Percentiles rank a stretch among this genome's conserved stretches.
phyloP scores from a whole-genome alignment of 2,797 vertebrate genomes.

The Chelon auratus region DNA sequence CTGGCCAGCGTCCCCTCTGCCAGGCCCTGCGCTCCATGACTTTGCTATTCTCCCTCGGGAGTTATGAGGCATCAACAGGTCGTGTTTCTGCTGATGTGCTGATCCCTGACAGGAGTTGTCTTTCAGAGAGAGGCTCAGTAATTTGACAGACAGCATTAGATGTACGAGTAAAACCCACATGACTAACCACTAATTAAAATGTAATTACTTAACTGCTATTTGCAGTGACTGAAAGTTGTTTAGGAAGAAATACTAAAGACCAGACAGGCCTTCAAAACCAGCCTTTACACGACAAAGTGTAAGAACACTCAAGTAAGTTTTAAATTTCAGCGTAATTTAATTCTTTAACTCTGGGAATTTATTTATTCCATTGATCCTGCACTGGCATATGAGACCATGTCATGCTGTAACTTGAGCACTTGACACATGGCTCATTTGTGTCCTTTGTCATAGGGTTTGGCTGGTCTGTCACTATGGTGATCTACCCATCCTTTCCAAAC shows the following conservation, averaged over 20 bases:
- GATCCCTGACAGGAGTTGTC: conserved; percentile 62
- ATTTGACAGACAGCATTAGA: conserved; percentile 42
- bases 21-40: conserved; percentile 27
- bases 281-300: not conserved
- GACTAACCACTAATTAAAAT: conserved; percentile 1
- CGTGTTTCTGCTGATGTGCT: conserved; percentile 63
- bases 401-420: conserved; percentile 35
- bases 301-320: not conserved
- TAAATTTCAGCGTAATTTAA: not conserved
- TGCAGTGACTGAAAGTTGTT: not conserved
- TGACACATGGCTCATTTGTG: conserved; percentile 32
- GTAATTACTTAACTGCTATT: not conserved
- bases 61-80: conserved; percentile 47
- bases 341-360: not conserved
- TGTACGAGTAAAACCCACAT: conserved; percentile 4
- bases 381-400: conserved; percentile 4
- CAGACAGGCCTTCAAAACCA: not conserved
- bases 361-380: not conserved
- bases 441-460: conserved; percentile 40
- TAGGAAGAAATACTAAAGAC: not conserved
- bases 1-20: conserved; percentile 52
- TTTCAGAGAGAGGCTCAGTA: conserved; percentile 58
- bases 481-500: conserved; percentile 55
- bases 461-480: conserved; percentile 51
- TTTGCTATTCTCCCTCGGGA: conserved; percentile 37